Evolutionary conservation across 2,113 vertebrate genomes (phyloP).

Genomic region (Motacilla alba): DNA sequence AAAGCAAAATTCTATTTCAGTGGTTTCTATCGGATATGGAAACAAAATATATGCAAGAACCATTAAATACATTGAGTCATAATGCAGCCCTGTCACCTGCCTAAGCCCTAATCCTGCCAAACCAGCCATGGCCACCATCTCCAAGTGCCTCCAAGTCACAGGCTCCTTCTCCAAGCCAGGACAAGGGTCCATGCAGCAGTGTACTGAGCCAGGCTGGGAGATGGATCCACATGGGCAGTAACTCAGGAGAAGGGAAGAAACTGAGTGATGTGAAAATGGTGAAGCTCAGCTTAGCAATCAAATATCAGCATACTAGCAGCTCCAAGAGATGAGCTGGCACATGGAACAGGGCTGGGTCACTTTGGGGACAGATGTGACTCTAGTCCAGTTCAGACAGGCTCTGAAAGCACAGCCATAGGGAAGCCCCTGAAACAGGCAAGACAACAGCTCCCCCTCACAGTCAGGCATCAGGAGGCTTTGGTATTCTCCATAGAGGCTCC

Average conservation of each 20-base stretch:
- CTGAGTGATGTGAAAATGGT: neutral
- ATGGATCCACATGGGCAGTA: neutral
- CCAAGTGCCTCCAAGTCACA: neutral
- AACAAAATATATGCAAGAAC: neutral
- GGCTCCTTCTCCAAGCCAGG: neutral
- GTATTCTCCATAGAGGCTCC: neutral
- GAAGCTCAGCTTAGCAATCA: neutral
- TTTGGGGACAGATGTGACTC: rapidly evolving
- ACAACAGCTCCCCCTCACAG: neutral
- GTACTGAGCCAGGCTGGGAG: neutral
- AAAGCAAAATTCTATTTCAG: neutral
- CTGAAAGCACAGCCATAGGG: neutral
- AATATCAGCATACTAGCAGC: neutral
- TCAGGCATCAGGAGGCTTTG: rapidly evolving
- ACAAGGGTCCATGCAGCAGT: rapidly evolving
- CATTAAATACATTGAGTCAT: neutral
- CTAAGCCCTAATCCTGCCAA: neutral
- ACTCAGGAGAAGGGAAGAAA: neutral
- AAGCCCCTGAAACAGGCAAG: neutral
- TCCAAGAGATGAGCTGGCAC: neutral
- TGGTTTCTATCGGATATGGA: neutral
- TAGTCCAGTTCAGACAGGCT: neutral
- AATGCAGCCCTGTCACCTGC: neutral
- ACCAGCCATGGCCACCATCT: neutral
- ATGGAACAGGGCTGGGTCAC: neutral